Percentiles rank a stretch among this genome's conserved stretches.
Evolutionary conservation across 92 coral and sea anemone species (phyloP).

Genomic region (Bergia puertoricense): DNA sequence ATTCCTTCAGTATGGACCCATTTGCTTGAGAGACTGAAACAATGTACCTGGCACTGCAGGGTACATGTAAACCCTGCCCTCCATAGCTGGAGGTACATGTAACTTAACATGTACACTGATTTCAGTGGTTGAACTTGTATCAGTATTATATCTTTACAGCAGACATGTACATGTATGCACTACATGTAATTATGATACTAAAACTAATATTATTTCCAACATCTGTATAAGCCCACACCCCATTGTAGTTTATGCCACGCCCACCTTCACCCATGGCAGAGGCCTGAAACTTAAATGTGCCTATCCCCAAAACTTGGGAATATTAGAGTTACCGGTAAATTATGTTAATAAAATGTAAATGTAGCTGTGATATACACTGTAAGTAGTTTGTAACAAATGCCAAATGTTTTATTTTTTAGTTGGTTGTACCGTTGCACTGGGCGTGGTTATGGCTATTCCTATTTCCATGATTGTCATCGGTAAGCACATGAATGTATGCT

Average conservation of each 20-base stretch:
- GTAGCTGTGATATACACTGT: neutral
- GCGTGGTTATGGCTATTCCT: conserved; percentile 92
- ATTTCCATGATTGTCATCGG: conserved; percentile 95
- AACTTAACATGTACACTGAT: neutral
- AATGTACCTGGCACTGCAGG: too few relatives aligned
- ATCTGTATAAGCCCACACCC: neutral
- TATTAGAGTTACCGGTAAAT: too few relatives aligned
- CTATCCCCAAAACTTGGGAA: too few relatives aligned
- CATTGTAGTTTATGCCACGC: neutral
- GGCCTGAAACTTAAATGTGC: neutral
- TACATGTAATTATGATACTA: neutral
- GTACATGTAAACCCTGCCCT: neutral
- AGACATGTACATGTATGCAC: neutral
- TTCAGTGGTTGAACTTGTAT: too few relatives aligned
- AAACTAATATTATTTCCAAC: neutral
- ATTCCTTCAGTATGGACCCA: too few relatives aligned
- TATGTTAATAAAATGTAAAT: too few relatives aligned
- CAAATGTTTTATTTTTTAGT: conserved; percentile 53
- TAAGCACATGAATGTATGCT: conserved; percentile 28
- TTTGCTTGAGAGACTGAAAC: too few relatives aligned
- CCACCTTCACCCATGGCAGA: too few relatives aligned
- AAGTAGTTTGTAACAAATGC: neutral
- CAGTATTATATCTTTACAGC: too few relatives aligned
- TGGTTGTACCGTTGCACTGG: conserved; percentile 88
- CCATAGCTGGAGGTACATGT: neutral